A percentile compares a stretch with the other conserved stretches of the same genome.
These are phyloP conservation scores for Diachrysia chrysitis DNA, from an alignment of 2,888 invertebrate species.

Conservation along the genomic window DNA sequence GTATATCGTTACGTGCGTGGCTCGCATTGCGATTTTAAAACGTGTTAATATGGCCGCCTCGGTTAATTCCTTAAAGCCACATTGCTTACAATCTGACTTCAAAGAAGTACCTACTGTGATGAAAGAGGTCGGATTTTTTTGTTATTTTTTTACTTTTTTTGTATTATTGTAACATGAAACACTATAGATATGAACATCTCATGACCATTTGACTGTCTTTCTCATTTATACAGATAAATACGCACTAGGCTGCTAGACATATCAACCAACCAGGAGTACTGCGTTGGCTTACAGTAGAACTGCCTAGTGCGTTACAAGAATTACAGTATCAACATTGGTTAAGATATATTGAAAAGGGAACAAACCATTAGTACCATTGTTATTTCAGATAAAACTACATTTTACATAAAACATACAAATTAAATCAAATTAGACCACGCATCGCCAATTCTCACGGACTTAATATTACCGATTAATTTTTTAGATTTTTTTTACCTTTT, in stretches of 20 bases:
- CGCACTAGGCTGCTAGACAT: slow-evolving; percentile 18
- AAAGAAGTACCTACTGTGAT: slow-evolving; percentile 38
- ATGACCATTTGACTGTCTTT: slow-evolving; percentile 44
- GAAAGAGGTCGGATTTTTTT: slow-evolving; percentile 44
- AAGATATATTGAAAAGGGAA: slow-evolving; percentile 49
- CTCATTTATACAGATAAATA: slow-evolving; percentile 21
- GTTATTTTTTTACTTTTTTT: slow-evolving; percentile 54
- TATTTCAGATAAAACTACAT: slow-evolving; percentile 55
- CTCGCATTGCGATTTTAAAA: background rate
- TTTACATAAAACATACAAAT: slow-evolving; percentile 49
- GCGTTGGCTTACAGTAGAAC: slow-evolving; percentile 20
- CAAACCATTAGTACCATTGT: slow-evolving; percentile 57
- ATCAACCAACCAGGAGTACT: slow-evolving; percentile 7
- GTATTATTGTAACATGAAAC: slow-evolving; percentile 56
- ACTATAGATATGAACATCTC: slow-evolving; percentile 52
- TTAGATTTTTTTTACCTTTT: slow-evolving; percentile 65
- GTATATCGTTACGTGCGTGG: too few species aligned
- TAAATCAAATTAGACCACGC: slow-evolving; percentile 58
- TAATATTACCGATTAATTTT: slow-evolving; percentile 66
- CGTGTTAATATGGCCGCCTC: background rate
- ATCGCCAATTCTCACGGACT: slow-evolving; percentile 65
- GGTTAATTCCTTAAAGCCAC: slow-evolving; percentile 27
- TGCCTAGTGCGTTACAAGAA: slow-evolving; percentile 22
- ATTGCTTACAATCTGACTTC: slow-evolving; percentile 21
- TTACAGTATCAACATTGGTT: slow-evolving; percentile 47